phyloP scores from a whole-genome alignment of 2,888 invertebrate genomes.

The Digitonthophagus gazella region DNA sequence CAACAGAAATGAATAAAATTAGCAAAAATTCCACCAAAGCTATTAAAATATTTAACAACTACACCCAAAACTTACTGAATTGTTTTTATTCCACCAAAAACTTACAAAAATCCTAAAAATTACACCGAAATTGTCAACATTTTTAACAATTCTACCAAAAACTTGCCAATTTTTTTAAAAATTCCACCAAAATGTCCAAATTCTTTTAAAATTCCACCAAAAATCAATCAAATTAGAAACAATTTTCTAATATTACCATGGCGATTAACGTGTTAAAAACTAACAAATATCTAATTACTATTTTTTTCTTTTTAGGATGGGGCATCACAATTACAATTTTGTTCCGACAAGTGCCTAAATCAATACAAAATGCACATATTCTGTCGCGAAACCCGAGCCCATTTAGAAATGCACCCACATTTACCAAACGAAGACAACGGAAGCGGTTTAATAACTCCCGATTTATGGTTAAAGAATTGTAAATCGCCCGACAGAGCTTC shows the following conservation, averaged over 20 bases:
- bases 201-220: neutral
- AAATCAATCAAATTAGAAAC: no score
- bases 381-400: constrained; percentile 89
- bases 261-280: neutral
- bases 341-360: constrained; percentile 89
- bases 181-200: no score
- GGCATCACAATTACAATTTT: constrained; percentile 86
- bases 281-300: neutral
- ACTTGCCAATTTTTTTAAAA: no score
- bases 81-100: no score
- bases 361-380: constrained; percentile 98
- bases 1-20: no score
- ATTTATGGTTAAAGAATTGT: constrained; percentile 85
- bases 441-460: constrained; percentile 75
- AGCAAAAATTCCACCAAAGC: no score
- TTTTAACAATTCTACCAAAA: no score
- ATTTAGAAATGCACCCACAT: constrained; percentile 81
- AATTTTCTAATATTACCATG: no score
- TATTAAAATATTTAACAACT: no score
- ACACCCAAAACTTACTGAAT: no score
- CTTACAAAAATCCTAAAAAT: no score
- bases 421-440: constrained; percentile 51
- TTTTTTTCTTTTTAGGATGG: constrained; percentile 65
- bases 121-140: no score
- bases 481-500: constrained; percentile 53